Evolutionary conservation across 37 sponge, comb jelly and placozoan genomes (phyloP), one percentile per base, ranked within the genome.

Genomic region (Hexactinellida sp.): DNA sequence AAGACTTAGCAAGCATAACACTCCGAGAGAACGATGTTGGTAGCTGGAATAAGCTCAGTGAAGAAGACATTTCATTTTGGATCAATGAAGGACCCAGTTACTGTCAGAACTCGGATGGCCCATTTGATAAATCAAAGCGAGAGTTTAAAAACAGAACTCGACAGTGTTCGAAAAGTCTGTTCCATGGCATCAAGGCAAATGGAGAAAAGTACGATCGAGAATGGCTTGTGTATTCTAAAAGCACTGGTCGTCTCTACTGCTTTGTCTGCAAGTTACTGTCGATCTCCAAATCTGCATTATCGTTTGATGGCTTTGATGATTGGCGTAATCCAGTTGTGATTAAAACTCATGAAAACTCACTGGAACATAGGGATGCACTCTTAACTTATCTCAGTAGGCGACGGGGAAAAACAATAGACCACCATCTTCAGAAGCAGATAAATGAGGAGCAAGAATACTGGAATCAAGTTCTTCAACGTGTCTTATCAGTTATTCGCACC

Each of bases 161-260:
- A 24, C 38, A 83, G 37, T 83, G 37, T 24, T 36, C 83, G 36
- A 36, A 36, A 83, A 37, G 5, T 83, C 37, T 83, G 83, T 83
- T 83, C 38, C n/a, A 83, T 36, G 24, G 83, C 83, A 3, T 36
- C n/a, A 36, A 37, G 83, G 38, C 37, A 37, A 83, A 83, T 83
- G 37, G 83, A 37, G 83, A 83, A 83, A 83, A 36, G 37, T 37
- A 37, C 37, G 37, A 37, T 36, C 83, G 83, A 83, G 83, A 83
- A 83, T 83, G 83, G 83, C 83, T 83, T 83, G 83, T 37, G 83
- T 83, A 83, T 83, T 83, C 83, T 83, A 36, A 36, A 0, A 37
- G 37, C 38, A 10, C 83, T 83, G 83, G 83, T 83, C 37, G n/a
- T 83, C 24, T 83, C 34, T 83, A 83, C 83, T 83, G 83, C 30